A percentile compares a stretch with the other conserved stretches of the same genome.
Evolutionary conservation across 2,113 vertebrate species (phyloP).

Genomic region (Campylomormyrus tamandua): DNA sequence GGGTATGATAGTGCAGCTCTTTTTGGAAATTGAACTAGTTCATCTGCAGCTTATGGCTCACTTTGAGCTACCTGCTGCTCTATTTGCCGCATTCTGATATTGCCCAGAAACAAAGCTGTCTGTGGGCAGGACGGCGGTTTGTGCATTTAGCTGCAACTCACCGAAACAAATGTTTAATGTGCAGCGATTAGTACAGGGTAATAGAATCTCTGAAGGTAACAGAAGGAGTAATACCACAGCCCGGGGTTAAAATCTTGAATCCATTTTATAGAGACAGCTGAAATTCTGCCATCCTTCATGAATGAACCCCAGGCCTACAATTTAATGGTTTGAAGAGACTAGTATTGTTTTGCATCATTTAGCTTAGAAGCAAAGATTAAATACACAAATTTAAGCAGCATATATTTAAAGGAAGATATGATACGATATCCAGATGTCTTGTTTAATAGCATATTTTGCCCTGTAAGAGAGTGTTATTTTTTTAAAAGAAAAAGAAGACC

Average conservation of each 20-base stretch:
- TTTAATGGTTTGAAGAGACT: neutral
- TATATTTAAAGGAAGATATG: neutral
- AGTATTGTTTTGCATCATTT: neutral
- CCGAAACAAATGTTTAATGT: neutral
- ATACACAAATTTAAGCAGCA: neutral
- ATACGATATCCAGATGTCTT: neutral
- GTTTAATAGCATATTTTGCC: neutral
- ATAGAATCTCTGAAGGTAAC: neutral
- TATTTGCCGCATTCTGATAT: neutral
- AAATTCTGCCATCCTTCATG: neutral
- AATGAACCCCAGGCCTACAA: neutral
- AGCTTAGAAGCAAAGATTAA: neutral
- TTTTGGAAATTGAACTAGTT: conserved; percentile 1
- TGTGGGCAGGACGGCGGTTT: neutral
- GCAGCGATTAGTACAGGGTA: neutral
- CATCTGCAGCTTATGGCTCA: neutral
- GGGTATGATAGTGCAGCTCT: neutral
- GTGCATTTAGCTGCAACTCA: neutral
- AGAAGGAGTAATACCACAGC: neutral
- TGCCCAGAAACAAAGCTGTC: neutral
- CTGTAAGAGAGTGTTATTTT: neutral
- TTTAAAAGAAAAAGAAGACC: neutral
- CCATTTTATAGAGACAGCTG: neutral
- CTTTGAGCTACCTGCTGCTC: neutral
- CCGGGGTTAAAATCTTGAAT: neutral